Base-by-base conservation (phyloP, 2,113 vertebrate species). In the Odontesthes bonariensis region DNA sequence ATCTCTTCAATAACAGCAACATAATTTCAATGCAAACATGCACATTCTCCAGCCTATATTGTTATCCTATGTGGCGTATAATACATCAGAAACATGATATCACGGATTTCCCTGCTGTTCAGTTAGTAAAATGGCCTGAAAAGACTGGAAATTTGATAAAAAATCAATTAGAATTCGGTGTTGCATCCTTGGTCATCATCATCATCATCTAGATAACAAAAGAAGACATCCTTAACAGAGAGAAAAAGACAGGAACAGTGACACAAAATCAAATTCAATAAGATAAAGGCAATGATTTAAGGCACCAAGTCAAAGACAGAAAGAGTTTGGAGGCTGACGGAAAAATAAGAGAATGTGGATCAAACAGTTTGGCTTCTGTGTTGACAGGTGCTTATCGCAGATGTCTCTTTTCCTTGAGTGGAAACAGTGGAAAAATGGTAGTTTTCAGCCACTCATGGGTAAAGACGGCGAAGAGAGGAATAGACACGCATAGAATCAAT, bases 331-430 rank as follows among this genome's bases (percentile, higher is more conserved):
- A 74, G 23, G 19, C 46, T 56, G 82, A 46, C 33, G 31, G 60
- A 67, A 61, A 77, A 71, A 66, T 62, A 35, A 14, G 7, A 46
- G 56, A 69, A 44, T 6, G 17, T 66, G 27, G 64, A 22, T 60
- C 74, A 58, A 78, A 72, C 58, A 64, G 68, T 78, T 77, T 57
- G 68, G 58, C 55, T 47, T 80, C 10, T 2, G 53, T 44, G 69
- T 68, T 75, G 75, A 83, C 76, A 79, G 73, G 55, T 73, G 40
- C 60, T 79, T 66, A 84, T 75, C 65, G 61, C 80, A 73, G 58
- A 85, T 76, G 69, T 83, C 65, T 76, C 80, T 81, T 75, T 66
- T 31, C 77, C 59, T 22, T 73, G 67, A 80, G 47, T 61, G 69
- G 56, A 78, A 60, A 65, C 55, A 35, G 64, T 20, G 8, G 52